Base-by-base conservation (phyloP, 2,888 invertebrate species). In the Phortica magna region DNA sequence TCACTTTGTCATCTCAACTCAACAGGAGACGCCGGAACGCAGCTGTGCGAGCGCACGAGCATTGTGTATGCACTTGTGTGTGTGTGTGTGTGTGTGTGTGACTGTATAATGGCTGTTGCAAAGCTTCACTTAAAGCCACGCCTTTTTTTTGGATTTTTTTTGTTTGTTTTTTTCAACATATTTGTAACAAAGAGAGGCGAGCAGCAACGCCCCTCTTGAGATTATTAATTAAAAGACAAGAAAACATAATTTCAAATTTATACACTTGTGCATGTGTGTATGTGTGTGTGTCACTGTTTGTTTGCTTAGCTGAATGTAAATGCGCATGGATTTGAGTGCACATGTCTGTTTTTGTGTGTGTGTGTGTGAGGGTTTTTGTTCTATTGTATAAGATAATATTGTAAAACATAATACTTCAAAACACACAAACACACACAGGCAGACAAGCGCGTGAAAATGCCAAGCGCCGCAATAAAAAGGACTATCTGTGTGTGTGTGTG, bases 171-270 rank as follows among this genome's bases (percentile, higher is more conserved):
- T 14, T 74, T 17, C 17, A 3, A 65, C 31, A 31, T 31, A 31
- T 4, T 4, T 31, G 31, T 31, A 31, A 31, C 31, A 19, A 67
- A 10, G 39, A 12, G 57, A 77, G 64, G 59, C 75, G 70, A 80
- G 14, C 3, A 48, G 48, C 7, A 71, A 75, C 82, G 76, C 78
- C 78, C 80, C 88, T 82, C 84, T 82, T 82, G 86, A 86, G 84
- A 85, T 84, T 85, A 88, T 85, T 87, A 87, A 85, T 87, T 85
- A 86, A 85, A 87, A 85, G 86, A 85, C 88, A 85, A 87, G 88
- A 87, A 87, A 87, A 85, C 84, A 85, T 87, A 85, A 87, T 85
- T 87, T 85, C 87, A 84, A 85, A 87, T 41, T 78, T 80, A 79
- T 77, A 77, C 64, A 76, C 79, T 76, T 78, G 76, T 67, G 76